Base-by-base conservation (phyloP, 2,888 invertebrate genomes). In the Abrostola tripartita region DNA sequence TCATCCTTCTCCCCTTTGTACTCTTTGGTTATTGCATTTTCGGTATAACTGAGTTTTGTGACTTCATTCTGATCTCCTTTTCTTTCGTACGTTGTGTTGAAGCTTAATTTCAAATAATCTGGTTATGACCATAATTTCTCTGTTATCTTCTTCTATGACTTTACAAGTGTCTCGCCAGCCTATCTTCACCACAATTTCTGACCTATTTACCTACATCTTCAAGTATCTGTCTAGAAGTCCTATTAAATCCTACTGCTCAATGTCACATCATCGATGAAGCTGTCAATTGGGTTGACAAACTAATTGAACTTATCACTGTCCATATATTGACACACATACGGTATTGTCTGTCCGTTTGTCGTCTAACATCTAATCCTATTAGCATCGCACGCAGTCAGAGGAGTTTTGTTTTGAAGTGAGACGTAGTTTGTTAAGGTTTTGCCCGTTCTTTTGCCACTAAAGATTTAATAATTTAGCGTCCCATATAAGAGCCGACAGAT, bases 311-410 rank as follows among this genome's bases (percentile, higher is more conserved):
- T 60, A 61, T 56, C 55, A 56, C 54, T 41, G 12, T 35, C 51
- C 40, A 0, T 61, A 47, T 52, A 51, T 37, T 61, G 40, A 6
- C 0, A 14, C 44, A 14, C 37, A 42, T 59, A 49, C 55, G 50
- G 24, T 50, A 49, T 14, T 37, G 47, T 56, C 37, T 49, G 58
- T 51, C 52, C 55, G 44, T 44, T 64, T 68, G 63, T 66, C 76
- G 54, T 54, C 6, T 42, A 35, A 37, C 36, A 38, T 65, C 65
- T 75, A 76, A 76, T 76, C 64, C 64, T 56, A 61, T 76, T 76
- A 76, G 61, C 64, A 42, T 52, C 44, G 41, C n/a, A 47, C 37
- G 41, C 24, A 24, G 24, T 24, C 24, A 24, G 24, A 47, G 14
- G 44, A 44, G 44, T 14, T 47, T 47, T 47, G 44, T 47, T 47